Evolutionary conservation across 2,888 invertebrate species (phyloP).

Genomic region (Tetrapedia diversipes): DNA sequence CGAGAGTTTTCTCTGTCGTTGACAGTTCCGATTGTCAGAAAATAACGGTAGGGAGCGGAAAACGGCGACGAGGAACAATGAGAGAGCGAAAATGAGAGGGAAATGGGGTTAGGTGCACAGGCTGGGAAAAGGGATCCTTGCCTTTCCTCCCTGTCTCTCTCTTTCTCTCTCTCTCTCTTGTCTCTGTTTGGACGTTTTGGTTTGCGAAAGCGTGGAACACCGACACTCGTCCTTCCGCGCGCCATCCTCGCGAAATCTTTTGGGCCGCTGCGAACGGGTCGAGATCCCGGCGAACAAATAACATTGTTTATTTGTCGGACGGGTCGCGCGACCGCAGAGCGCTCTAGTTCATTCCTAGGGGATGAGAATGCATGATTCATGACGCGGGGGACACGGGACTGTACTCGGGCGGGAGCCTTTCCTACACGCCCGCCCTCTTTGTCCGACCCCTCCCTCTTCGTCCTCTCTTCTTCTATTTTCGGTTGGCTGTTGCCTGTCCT

Average conservation of each 20-base stretch:
- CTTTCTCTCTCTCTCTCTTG: constrained; percentile 33
- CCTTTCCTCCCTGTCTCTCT: constrained; percentile 24
- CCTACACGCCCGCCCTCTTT: neutral
- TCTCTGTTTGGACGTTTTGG: too few relatives aligned
- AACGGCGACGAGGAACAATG: constrained; percentile 27
- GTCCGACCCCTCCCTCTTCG: constrained; percentile 18
- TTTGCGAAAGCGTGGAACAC: constrained; percentile 57
- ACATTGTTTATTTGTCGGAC: constrained; percentile 80
- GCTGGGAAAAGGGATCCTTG: constrained; percentile 19
- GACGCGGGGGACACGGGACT: constrained; percentile 72
- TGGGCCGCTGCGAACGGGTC: constrained; percentile 65
- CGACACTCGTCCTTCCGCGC: constrained; percentile 60
- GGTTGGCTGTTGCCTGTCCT: constrained; percentile 36
- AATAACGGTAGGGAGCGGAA: constrained; percentile 52
- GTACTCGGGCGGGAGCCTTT: constrained; percentile 66
- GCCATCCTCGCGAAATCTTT: constrained; percentile 60
- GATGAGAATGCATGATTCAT: constrained; percentile 80
- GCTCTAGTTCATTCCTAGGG: constrained; percentile 70
- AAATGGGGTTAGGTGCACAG: constrained; percentile 1
- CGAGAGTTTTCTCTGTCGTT: constrained; percentile 72
- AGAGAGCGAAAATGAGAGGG: constrained; percentile 1
- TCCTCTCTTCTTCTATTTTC: constrained; percentile 23
- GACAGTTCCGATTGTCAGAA: constrained; percentile 70
- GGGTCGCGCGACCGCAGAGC: constrained; percentile 68
- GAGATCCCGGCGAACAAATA: constrained; percentile 75